Conservation (phyloP, 2,797 vertebrate genomes). For the Mallotus villosus region DNA sequence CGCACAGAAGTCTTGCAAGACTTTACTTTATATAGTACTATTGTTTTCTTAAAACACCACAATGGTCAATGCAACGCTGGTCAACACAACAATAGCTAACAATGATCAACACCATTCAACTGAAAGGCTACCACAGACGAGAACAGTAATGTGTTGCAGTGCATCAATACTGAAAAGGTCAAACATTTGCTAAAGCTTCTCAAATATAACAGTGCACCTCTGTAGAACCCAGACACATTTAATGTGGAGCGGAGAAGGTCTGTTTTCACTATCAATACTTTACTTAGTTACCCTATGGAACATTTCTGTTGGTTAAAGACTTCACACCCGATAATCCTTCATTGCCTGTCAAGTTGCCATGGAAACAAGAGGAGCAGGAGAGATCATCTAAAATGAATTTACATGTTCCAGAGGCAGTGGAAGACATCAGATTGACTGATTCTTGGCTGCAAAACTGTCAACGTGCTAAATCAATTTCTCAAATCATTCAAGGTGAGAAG, state of each 20-base stretch:
- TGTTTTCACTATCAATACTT: slow-evolving; percentile 14
- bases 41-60: too few relatives aligned
- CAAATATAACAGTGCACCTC: neutral
- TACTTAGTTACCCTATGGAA: slow-evolving; percentile 48
- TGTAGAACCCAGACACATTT: neutral
- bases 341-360: slow-evolving; percentile 73
- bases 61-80: too few relatives aligned
- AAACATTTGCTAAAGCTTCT: neutral
- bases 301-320: slow-evolving; percentile 68
- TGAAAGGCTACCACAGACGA: too few relatives aligned
- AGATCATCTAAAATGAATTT: slow-evolving; percentile 61
- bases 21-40: too few relatives aligned
- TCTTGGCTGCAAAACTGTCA: slow-evolving; percentile 34
- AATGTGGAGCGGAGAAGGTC: neutral
- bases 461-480: slow-evolving; percentile 20
- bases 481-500: slow-evolving; percentile 12
- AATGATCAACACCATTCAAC: too few relatives aligned
- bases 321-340: slow-evolving; percentile 68
- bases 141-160: neutral
- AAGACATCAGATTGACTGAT: slow-evolving; percentile 45
- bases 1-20: too few relatives aligned
- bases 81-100: too few relatives aligned
- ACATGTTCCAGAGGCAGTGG: slow-evolving; percentile 56
- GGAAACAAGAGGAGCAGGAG: slow-evolving; percentile 73
- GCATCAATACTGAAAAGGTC: neutral